Percentiles rank a stretch among this genome's conserved stretches.
phyloP scores from a whole-genome alignment of 2,797 vertebrate species.

The Tolypeutes matacus region DNA sequence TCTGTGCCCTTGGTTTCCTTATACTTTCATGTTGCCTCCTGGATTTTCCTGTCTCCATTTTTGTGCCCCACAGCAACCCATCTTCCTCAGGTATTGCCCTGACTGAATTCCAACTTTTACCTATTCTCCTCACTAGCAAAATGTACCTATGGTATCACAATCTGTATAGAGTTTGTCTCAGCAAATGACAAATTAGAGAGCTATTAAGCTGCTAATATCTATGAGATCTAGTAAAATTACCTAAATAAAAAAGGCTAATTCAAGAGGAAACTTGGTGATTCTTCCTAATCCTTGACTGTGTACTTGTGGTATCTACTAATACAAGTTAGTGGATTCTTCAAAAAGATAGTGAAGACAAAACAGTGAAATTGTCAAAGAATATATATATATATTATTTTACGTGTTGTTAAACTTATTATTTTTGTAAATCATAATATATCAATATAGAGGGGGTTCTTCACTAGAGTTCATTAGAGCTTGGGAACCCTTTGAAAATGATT shows the following conservation, averaged over 20 bases:
- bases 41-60: not conserved
- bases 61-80: not conserved
- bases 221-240: not conserved
- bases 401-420: not conserved
- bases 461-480: not conserved
- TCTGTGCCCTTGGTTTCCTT: not conserved
- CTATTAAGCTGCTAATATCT: not conserved
- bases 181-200: not conserved
- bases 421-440: not conserved
- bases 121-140: not conserved
- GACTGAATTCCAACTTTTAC: not conserved
- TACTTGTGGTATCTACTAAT: not conserved
- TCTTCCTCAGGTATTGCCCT: not conserved
- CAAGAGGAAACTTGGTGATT: not conserved
- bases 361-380: not conserved
- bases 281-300: not conserved
- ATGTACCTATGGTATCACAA: not conserved
- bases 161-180: not conserved
- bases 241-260: not conserved
- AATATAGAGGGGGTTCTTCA: not conserved
- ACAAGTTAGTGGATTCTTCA: not conserved
- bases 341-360: not conserved
- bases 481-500: not conserved
- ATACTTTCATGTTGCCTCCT: not conserved
- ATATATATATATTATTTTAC: not conserved